A percentile compares a stretch with the other conserved stretches of the same genome.
Evolutionary conservation across 2,113 vertebrate species (phyloP).

Genomic region (Anhinga rufa): DNA sequence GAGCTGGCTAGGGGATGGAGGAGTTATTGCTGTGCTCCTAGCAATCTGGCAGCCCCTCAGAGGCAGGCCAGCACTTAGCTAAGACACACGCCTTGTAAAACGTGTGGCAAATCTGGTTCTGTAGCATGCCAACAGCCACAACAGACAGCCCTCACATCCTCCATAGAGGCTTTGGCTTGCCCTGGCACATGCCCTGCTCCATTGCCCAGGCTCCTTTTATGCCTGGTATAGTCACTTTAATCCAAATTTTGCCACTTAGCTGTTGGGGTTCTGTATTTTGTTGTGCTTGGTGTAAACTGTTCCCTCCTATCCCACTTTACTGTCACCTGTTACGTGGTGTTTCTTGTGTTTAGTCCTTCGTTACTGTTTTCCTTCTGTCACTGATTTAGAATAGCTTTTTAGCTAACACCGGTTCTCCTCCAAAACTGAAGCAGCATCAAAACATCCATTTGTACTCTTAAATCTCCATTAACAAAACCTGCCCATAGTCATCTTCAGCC

Average conservation of each 20-base stretch:
- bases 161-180: background rate
- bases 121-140: background rate
- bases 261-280: background rate
- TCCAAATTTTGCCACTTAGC: background rate
- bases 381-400: background rate
- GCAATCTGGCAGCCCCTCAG: background rate
- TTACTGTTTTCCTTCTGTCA: background rate
- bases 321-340: background rate
- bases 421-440: background rate
- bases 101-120: background rate
- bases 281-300: background rate
- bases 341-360: background rate
- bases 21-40: background rate
- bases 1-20: background rate
- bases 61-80: background rate
- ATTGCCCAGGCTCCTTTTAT: background rate
- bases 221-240: too few relatives aligned
- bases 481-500: background rate
- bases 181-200: background rate
- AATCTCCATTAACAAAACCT: background rate
- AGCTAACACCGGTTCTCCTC: background rate
- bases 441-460: background rate
- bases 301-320: background rate
- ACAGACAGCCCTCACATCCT: accelerated
- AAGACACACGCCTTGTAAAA: background rate